A percentile compares a stretch with the other conserved stretches of the same genome.
These are phyloP conservation scores for Donacobius atricapilla DNA, from an alignment of 2,113 vertebrate species.

Conservation along the genomic window DNA sequence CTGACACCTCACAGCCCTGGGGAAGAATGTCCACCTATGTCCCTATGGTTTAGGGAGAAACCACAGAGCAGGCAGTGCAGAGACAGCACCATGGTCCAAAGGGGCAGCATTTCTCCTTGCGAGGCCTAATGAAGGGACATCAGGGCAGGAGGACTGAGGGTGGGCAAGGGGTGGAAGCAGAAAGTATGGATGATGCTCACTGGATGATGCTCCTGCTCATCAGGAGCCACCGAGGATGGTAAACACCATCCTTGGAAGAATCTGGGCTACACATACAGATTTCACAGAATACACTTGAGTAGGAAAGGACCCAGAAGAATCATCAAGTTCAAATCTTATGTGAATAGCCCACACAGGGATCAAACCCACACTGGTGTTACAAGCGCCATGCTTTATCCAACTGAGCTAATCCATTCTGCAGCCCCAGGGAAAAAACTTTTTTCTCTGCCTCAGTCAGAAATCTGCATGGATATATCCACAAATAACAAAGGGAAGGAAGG, in stretches of 20 bases:
- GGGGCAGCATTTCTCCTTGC: not conserved
- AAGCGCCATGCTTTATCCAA: no score
- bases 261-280: rapidly evolving
- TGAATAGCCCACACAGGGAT: not conserved
- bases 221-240: rapidly evolving
- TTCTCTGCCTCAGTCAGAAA: not conserved
- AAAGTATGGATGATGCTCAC: not conserved
- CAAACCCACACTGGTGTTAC: not conserved
- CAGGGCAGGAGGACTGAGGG: not conserved
- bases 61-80: rapidly evolving
- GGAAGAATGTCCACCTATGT: rapidly evolving
- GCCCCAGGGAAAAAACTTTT: not conserved
- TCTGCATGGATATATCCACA: not conserved
- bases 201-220: no score
- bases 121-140: not conserved
- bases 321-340: not conserved
- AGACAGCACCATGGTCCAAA: not conserved
- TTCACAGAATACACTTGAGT: not conserved
- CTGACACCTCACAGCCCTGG: not conserved
- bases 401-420: not conserved
- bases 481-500: not conserved
- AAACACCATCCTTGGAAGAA: not conserved
- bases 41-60: not conserved
- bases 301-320: not conserved
- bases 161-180: not conserved